These are phyloP conservation scores for Cheracebus regulus DNA, from an alignment of 2,797 vertebrate genomes.

Conservation along the genomic window DNA sequence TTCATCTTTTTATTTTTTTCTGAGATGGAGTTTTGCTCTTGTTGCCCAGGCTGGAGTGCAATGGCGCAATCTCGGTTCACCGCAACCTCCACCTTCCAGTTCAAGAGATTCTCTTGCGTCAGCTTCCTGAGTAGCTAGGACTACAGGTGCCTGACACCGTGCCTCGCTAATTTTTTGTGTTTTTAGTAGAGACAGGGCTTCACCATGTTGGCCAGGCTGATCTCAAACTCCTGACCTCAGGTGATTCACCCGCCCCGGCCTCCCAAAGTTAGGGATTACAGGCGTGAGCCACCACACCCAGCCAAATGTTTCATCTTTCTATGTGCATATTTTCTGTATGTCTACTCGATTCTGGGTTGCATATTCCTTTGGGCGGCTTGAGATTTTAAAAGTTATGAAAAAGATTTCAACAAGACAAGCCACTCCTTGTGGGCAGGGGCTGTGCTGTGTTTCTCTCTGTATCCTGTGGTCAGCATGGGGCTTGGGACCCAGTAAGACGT, in stretches of 20 bases:
- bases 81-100: not conserved
- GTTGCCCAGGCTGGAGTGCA: not conserved
- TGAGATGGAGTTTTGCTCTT: not conserved
- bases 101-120: not conserved
- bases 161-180: not conserved
- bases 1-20: not conserved
- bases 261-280: not conserved
- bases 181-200: not conserved
- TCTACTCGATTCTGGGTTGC: not conserved
- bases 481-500: not conserved
- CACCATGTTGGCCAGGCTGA: not conserved
- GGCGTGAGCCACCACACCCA: not conserved
- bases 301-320: not conserved
- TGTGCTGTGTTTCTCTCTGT: not conserved
- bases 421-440: not conserved
- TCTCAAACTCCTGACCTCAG: not conserved
- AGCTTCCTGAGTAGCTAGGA: not conserved
- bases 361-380: not conserved
- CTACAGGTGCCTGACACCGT: no score
- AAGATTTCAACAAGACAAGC: not conserved
- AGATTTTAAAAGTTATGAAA: not conserved
- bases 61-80: not conserved
- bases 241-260: not conserved
- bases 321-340: not conserved
- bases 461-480: fast-evolving